A percentile compares a stretch with the other conserved stretches of the same genome.
Evolutionary conservation across 2,797 vertebrate genomes (phyloP).

Genomic region (Gymnocypris eckloni): DNA sequence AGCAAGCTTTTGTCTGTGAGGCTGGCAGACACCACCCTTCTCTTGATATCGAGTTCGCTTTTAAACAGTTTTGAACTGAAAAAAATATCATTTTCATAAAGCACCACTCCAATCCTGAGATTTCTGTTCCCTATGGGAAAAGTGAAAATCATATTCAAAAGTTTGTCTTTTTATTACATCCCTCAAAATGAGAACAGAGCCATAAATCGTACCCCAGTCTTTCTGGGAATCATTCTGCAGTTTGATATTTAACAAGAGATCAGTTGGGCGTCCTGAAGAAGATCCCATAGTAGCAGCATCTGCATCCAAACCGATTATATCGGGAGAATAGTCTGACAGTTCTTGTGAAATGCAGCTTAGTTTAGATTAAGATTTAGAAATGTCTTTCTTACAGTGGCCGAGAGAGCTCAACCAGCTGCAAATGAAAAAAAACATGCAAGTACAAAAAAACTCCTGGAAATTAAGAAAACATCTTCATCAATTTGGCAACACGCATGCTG

Average conservation of each 20-base stretch:
- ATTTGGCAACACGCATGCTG: no score
- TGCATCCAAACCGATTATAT: constrained; percentile 37
- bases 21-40: no score
- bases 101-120: no score
- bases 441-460: no score
- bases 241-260: constrained; percentile 61
- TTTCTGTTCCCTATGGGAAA: no score
- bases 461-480: no score
- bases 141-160: not conserved
- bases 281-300: not conserved
- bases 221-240: constrained; percentile 61
- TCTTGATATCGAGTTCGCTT: no score
- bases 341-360: not conserved
- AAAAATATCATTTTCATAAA: no score
- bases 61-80: no score
- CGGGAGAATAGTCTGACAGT: constrained; percentile 47
- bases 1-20: no score
- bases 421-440: no score
- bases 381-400: not conserved
- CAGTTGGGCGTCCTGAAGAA: not conserved
- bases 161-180: not conserved
- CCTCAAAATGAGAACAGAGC: not conserved
- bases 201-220: not conserved
- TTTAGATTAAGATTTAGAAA: not conserved
- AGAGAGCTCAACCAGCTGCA: no score